Conservation (phyloP, 2,888 invertebrate genomes). For the Sericinus montela region DNA sequence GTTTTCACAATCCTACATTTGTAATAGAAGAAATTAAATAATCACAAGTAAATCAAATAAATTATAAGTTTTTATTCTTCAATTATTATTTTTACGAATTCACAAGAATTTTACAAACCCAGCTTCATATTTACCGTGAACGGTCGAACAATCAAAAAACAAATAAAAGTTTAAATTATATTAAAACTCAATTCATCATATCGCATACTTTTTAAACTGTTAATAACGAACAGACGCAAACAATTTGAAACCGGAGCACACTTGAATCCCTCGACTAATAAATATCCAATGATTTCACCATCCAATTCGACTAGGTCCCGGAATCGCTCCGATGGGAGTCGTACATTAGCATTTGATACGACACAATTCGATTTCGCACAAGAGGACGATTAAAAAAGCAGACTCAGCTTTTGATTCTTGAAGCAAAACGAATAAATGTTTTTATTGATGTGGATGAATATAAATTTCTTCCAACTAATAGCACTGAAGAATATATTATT, state of each 20-base stretch:
- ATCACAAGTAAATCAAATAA: too few species aligned
- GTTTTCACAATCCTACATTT: too few species aligned
- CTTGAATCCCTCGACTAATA: conserved; percentile 61
- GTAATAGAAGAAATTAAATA: too few species aligned
- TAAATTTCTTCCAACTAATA: too few species aligned
- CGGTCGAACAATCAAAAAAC: too few species aligned
- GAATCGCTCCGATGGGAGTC: conserved; percentile 69
- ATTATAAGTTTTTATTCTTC: too few species aligned
- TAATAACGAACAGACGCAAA: conserved; percentile 14
- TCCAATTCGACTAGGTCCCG: conserved; percentile 59
- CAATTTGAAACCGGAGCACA: conserved; percentile 33
- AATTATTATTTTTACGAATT: too few species aligned
- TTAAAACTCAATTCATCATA: neutral
- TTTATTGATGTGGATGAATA: too few species aligned
- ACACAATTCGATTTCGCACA: conserved; percentile 29
- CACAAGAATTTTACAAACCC: too few species aligned
- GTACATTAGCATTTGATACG: conserved; percentile 60
- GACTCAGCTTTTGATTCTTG: conserved; percentile 1
- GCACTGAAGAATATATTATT: too few species aligned
- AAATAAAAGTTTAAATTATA: too few species aligned
- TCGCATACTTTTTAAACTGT: conserved; percentile 3
- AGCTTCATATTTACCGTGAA: too few species aligned
- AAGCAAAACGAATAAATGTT: neutral
- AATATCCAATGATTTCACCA: conserved; percentile 69
- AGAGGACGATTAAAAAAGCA: conserved; percentile 18